These are phyloP conservation scores for Hemicordylus capensis DNA, from an alignment of 2,113 vertebrate genomes.

Conservation along the genomic window DNA sequence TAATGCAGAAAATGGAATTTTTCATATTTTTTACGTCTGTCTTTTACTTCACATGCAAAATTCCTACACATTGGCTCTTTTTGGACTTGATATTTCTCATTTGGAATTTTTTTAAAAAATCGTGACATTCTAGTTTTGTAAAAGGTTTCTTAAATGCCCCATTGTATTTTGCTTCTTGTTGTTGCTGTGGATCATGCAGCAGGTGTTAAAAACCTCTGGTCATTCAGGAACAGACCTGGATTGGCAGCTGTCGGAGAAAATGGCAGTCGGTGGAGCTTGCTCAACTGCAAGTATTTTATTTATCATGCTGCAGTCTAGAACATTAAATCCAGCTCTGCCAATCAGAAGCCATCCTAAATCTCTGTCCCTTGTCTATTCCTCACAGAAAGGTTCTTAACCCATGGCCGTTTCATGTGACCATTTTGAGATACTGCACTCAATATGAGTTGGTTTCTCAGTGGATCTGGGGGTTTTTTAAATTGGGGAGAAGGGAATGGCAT, in stretches of 20 bases:
- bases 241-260: background rate
- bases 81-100: background rate
- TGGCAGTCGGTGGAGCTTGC: no score
- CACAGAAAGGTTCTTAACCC: background rate
- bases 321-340: no score
- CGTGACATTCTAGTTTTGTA: background rate
- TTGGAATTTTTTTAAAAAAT: no score
- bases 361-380: background rate
- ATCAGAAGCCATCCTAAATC: background rate
- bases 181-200: no score
- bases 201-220: background rate
- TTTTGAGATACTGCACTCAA: background rate
- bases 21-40: background rate
- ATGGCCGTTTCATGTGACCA: background rate
- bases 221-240: background rate
- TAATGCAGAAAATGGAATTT: background rate
- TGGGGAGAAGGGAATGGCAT: no score
- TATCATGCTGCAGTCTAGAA: background rate
- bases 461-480: no score
- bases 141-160: background rate
- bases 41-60: background rate
- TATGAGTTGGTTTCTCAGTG: background rate
- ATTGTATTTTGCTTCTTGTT: background rate
- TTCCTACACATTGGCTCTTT: background rate
- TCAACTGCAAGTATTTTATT: background rate